Conservation (phyloP, 2,113 vertebrate genomes). For the Oophaga pumilio region DNA sequence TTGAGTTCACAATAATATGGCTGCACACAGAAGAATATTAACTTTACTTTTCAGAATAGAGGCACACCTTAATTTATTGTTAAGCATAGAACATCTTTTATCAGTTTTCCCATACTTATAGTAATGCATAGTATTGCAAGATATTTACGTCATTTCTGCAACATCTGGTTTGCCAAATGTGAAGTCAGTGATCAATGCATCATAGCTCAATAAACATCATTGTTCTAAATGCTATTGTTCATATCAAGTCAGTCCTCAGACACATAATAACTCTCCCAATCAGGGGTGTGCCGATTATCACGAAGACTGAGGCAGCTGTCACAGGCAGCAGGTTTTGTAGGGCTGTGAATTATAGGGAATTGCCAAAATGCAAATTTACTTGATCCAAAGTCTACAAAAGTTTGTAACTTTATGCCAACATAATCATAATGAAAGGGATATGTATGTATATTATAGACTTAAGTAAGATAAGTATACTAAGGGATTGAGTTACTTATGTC, state of each 20-base stretch:
- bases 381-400: neutral
- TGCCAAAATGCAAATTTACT: constrained; percentile 1
- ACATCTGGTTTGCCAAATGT: constrained; percentile 19
- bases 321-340: constrained; percentile 5
- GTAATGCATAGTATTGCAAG: neutral
- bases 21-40: neutral
- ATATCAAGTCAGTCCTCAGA: constrained; percentile 15
- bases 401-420: neutral
- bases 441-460: neutral
- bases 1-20: no score
- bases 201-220: constrained; percentile 25
- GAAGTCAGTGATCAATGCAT: constrained; percentile 13
- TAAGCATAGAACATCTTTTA: neutral
- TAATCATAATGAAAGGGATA: neutral
- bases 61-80: neutral
- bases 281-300: neutral
- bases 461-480: neutral
- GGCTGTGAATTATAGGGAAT: constrained; percentile 6
- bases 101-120: no score
- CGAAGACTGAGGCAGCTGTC: constrained; percentile 17
- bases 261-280: constrained; percentile 28
- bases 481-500: no score
- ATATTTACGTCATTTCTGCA: neutral
- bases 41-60: neutral
- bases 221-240: constrained; percentile 39